These are phyloP conservation scores for Nomada goodeniana DNA, from an alignment of 2,888 invertebrate genomes.

Conservation along the genomic window DNA sequence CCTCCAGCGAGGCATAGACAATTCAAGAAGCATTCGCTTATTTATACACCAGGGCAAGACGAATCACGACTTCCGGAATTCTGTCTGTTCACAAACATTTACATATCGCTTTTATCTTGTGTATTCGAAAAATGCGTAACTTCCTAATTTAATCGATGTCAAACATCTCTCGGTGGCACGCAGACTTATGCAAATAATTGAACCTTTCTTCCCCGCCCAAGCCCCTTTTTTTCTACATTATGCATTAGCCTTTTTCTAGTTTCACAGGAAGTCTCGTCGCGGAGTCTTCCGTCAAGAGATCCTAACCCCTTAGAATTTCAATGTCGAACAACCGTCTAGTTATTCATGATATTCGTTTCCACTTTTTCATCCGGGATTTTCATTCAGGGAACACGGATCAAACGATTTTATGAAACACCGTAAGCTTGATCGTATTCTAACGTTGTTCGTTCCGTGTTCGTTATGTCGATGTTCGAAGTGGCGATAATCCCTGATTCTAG, in stretches of 20 bases:
- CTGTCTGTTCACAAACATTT: slow-evolving; percentile 9
- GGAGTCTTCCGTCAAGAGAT: slow-evolving; percentile 23
- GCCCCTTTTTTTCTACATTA: slow-evolving; percentile 36
- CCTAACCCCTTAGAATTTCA: slow-evolving; percentile 49
- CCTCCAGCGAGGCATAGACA: not conserved
- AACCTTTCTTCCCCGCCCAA: slow-evolving; percentile 16
- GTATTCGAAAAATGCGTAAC: not conserved
- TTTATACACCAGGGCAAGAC: not conserved
- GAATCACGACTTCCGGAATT: slow-evolving; percentile 6
- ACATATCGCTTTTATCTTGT: not conserved
- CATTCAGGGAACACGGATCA: not conserved
- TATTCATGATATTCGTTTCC: slow-evolving; percentile 43
- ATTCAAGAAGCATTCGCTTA: not conserved
- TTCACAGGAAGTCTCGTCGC: slow-evolving; percentile 20
- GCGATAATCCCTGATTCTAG: slow-evolving; percentile 1
- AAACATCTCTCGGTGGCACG: not conserved
- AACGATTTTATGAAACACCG: not conserved
- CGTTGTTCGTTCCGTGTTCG: not conserved
- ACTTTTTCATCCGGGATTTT: slow-evolving; percentile 13
- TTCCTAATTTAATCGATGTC: slow-evolving; percentile 27
- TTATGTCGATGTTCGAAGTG: slow-evolving; percentile 1
- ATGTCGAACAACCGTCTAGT: slow-evolving; percentile 20
- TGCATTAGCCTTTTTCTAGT: slow-evolving; percentile 24
- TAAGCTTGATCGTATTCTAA: not conserved
- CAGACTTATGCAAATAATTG: slow-evolving; percentile 32